phyloP scores from a whole-genome alignment of 2,888 invertebrate genomes.

The Tridacna crocea region DNA sequence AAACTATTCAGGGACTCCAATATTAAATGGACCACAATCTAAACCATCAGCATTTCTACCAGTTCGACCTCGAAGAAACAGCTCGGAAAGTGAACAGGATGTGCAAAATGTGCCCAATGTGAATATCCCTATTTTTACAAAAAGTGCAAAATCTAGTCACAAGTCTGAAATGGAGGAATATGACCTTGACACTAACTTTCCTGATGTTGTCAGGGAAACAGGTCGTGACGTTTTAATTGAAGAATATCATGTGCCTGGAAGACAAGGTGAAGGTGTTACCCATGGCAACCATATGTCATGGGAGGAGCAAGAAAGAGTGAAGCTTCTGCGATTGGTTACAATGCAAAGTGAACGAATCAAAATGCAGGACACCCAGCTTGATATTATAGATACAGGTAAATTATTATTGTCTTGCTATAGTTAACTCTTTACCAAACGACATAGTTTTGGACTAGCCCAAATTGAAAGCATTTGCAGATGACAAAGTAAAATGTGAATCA shows the following conservation, averaged over 20 bases:
- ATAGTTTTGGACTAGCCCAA: too few species aligned
- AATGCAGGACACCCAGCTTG: constrained; percentile 94
- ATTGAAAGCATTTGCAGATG: too few species aligned
- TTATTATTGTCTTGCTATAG: not conserved
- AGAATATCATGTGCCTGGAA: constrained; percentile 69
- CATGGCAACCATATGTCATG: constrained; percentile 49
- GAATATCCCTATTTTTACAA: constrained; percentile 65
- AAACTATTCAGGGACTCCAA: constrained; percentile 12
- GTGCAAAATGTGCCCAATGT: constrained; percentile 45
- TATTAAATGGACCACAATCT: constrained; percentile 18
- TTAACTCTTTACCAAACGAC: not conserved
- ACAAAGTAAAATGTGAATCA: too few species aligned
- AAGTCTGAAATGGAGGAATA: constrained; percentile 76
- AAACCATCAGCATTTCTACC: constrained; percentile 64
- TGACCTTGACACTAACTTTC: constrained; percentile 83
- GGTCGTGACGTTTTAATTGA: constrained; percentile 64
- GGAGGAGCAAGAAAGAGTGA: constrained; percentile 65
- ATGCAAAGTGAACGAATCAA: constrained; percentile 95
- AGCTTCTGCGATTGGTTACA: constrained; percentile 93
- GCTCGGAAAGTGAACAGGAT: constrained; percentile 40
- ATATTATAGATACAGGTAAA: constrained; percentile 87
- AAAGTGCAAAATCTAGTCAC: constrained; percentile 59
- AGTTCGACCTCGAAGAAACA: constrained; percentile 48
- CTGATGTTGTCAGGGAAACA: constrained; percentile 66
- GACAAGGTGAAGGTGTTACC: constrained; percentile 42